phyloP scores from a whole-genome alignment of 2,113 vertebrate species.

The Oryzias melastigma region DNA sequence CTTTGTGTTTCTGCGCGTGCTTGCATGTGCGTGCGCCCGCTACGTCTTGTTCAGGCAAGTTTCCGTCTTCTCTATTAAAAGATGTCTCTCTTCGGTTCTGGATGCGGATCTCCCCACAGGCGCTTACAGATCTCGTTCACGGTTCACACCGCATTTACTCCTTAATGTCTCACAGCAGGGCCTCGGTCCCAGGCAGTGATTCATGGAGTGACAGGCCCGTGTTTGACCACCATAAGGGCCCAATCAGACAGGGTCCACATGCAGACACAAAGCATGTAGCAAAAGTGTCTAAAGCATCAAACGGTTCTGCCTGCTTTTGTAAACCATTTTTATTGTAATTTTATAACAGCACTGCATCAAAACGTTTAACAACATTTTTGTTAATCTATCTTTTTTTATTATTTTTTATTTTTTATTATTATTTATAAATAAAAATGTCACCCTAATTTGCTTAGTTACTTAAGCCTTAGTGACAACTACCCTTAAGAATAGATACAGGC shows the following conservation, averaged over 20 bases:
- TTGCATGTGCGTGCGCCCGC: slow-evolving; percentile 16
- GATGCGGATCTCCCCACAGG: slow-evolving; percentile 69
- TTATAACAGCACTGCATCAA: no score
- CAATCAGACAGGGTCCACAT: slow-evolving; percentile 44
- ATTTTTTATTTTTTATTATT: no score
- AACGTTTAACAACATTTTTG: no score
- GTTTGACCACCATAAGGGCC: slow-evolving; percentile 65
- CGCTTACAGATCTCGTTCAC: slow-evolving; percentile 76
- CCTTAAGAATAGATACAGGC: no score
- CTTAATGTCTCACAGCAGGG: slow-evolving; percentile 79
- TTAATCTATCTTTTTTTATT: no score
- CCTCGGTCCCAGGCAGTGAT: slow-evolving; percentile 68
- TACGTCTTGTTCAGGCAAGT: slow-evolving; percentile 60
- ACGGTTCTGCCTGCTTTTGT: no score
- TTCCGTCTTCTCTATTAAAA: slow-evolving; percentile 72
- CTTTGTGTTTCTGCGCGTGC: neutral
- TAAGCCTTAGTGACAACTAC: no score
- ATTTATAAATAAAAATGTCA: no score
- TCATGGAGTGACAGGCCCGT: slow-evolving; percentile 76
- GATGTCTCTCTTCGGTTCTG: slow-evolving; percentile 72
- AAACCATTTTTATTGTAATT: no score
- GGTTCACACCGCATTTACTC: slow-evolving; percentile 76
- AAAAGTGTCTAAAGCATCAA: slow-evolving; percentile 3
- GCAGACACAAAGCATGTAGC: slow-evolving; percentile 44
- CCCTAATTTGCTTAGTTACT: no score